Evolutionary conservation across 2,888 invertebrate species (phyloP).

Genomic region (Caenorhabditis japonica): DNA sequence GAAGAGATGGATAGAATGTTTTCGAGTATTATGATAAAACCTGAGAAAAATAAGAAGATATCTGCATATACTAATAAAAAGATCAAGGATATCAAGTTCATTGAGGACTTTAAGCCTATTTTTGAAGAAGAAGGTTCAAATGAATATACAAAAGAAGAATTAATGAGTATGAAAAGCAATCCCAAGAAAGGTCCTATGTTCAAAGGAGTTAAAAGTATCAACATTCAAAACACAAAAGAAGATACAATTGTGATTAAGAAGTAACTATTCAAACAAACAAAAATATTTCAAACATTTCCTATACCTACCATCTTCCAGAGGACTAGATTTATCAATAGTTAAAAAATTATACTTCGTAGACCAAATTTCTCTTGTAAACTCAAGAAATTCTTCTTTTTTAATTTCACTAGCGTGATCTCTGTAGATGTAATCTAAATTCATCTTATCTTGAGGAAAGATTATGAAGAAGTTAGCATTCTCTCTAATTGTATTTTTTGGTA

Average conservation of each 20-base stretch:
- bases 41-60: too few relatives aligned
- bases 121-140: too few relatives aligned
- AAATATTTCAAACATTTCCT: constrained; percentile 54
- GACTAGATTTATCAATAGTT: constrained; percentile 56
- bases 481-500: constrained; percentile 64
- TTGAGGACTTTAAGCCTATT: too few relatives aligned
- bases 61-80: constrained; percentile 26
- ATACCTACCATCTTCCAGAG: constrained; percentile 42
- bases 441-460: constrained; percentile 61
- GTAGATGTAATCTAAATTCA: constrained; percentile 58
- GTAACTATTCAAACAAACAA: constrained; percentile 8
- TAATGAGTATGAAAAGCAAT: constrained; percentile 9
- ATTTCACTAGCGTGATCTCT: too few relatives aligned
- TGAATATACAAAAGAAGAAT: constrained; percentile 39
- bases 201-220: constrained; percentile 7
- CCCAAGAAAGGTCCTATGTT: constrained; percentile 1
- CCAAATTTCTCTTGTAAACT: constrained; percentile 42
- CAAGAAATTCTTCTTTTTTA: constrained; percentile 53
- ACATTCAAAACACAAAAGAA: too few relatives aligned
- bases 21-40: too few relatives aligned
- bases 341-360: constrained; percentile 50
- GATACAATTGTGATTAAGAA: too few relatives aligned
- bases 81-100: constrained; percentile 23
- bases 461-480: constrained; percentile 65
- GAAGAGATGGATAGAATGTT: too few relatives aligned